Conservation (phyloP, 2,888 invertebrate genomes). For the Tetranychus truncatus region DNA sequence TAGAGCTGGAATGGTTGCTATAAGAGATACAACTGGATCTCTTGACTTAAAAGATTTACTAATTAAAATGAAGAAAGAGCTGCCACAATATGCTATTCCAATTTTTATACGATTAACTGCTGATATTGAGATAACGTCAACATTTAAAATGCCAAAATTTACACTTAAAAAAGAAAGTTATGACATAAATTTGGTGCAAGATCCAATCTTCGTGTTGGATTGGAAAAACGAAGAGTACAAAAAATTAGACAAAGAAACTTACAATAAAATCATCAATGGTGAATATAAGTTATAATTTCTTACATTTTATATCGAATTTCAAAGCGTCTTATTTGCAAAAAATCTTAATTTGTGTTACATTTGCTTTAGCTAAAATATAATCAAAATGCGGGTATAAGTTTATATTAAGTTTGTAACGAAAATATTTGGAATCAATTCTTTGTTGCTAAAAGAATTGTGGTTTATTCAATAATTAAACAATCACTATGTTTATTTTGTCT, state of each 20-base stretch:
- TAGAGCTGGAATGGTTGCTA: conserved; percentile 40
- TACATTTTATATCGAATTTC: too few species aligned
- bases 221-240: conserved; percentile 11
- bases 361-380: too few species aligned
- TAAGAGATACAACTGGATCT: conserved; percentile 31
- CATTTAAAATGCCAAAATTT: conserved; percentile 79
- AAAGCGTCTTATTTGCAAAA: too few species aligned
- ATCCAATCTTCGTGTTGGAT: conserved; percentile 26
- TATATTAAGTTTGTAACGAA: too few species aligned
- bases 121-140: conserved; percentile 43
- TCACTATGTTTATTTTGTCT: too few species aligned
- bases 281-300: neutral
- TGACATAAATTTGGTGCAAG: conserved; percentile 36
- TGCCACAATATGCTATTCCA: conserved; percentile 39
- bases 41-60: conserved; percentile 29
- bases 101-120: conserved; percentile 37
- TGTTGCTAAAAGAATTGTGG: too few species aligned
- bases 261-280: conserved; percentile 12
- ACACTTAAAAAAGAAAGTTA: conserved; percentile 68
- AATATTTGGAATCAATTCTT: too few species aligned
- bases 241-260: conserved; percentile 12
- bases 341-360: too few species aligned
- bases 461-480: too few species aligned
- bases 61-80: conserved; percentile 29
- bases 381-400: too few species aligned